A percentile compares a stretch with the other conserved stretches of the same genome.
Evolutionary conservation across 64 coral and sea anemone species (phyloP).

Genomic region (Platygyra sinensis): DNA sequence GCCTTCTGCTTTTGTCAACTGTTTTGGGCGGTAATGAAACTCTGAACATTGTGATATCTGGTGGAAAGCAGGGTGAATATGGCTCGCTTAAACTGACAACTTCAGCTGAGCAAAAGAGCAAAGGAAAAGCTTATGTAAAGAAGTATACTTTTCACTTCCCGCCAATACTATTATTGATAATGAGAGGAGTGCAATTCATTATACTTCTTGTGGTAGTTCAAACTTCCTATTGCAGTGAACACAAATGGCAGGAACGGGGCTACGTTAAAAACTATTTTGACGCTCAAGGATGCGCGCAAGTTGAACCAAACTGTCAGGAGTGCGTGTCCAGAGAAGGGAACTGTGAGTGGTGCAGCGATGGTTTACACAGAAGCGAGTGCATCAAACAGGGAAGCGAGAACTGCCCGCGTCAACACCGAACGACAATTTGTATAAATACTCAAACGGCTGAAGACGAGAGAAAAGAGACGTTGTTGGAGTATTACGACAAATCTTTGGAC

Average conservation of each 20-base stretch:
- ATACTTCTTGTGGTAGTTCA: not conserved
- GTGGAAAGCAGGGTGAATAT: not conserved
- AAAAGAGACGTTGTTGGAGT: not conserved
- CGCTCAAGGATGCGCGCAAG: not conserved
- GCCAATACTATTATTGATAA: not conserved
- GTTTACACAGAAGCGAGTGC: not conserved
- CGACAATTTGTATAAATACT: not conserved
- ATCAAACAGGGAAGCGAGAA: not conserved
- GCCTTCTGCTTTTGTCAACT: not conserved
- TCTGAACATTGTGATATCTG: not conserved
- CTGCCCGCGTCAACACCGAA: constrained; percentile 2
- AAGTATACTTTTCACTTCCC: not conserved
- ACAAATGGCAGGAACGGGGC: not conserved
- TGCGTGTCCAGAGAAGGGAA: not conserved
- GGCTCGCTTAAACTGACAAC: not conserved
- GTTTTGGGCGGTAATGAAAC: not conserved
- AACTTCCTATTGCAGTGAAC: not conserved
- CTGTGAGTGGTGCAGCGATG: constrained; percentile 32
- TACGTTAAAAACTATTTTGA: not conserved
- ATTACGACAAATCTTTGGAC: constrained; percentile 13
- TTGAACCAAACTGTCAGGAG: constrained; percentile 9
- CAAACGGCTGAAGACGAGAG: not conserved
- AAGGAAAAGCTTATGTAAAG: not conserved
- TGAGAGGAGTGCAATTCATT: not conserved
- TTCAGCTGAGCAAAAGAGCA: not conserved